Evolutionary conservation across 2,113 vertebrate genomes (phyloP).

Genomic region (Rhynchopsitta pachyrhyncha): DNA sequence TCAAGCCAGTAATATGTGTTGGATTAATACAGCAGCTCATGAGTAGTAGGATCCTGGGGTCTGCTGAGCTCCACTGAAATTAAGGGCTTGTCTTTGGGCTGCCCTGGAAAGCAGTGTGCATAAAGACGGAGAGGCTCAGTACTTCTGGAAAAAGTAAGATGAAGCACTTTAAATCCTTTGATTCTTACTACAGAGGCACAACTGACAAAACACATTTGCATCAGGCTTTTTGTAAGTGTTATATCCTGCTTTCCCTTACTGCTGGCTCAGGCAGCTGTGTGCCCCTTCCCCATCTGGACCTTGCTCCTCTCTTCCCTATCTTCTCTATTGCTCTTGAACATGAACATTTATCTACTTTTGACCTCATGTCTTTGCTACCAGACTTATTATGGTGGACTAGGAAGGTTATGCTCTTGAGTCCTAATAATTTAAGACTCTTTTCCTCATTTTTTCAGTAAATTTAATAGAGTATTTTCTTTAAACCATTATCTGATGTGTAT

Average conservation of each 20-base stretch:
- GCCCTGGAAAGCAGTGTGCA: neutral
- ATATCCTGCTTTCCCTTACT: neutral
- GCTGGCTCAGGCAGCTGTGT: neutral
- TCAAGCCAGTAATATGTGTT: neutral
- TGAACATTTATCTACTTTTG: neutral
- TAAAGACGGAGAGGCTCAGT: neutral
- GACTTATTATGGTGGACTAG: neutral
- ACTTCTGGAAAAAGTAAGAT: neutral
- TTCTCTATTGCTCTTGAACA: neutral
- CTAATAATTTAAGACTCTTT: neutral
- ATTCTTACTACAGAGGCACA: neutral
- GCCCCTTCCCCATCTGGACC: neutral
- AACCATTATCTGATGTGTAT: neutral
- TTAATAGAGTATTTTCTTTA: neutral
- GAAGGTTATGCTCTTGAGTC: neutral
- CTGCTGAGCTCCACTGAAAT: neutral
- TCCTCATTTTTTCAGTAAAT: neutral
- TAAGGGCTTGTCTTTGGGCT: neutral
- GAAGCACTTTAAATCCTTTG: neutral
- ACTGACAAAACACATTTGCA: conserved; percentile 1
- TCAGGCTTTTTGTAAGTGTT: neutral
- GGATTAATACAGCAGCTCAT: neutral
- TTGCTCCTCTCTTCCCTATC: neutral
- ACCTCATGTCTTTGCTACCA: neutral
- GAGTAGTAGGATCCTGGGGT: neutral